Conservation (phyloP, 2,113 vertebrate species). For the Crotalus tigris region DNA sequence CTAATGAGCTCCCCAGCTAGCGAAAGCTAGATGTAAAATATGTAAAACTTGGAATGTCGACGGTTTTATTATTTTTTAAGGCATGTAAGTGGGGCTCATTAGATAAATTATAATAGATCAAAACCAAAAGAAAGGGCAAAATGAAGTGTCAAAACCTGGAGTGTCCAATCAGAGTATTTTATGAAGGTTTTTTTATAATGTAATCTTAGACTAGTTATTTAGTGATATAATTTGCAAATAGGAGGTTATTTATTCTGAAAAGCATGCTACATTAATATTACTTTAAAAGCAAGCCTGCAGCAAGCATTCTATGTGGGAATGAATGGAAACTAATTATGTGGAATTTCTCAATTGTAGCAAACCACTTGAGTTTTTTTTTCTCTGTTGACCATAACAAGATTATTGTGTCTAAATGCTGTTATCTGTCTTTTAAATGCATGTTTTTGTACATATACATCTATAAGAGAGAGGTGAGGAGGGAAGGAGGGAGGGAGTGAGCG, state of each 20-base stretch:
- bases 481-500: not conserved
- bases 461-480: not conserved
- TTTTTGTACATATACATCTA: not conserved
- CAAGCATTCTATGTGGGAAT: conserved; percentile 17
- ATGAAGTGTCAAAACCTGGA: conserved; percentile 51
- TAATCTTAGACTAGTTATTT: conserved; percentile 42
- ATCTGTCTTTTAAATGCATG: conserved; percentile 1
- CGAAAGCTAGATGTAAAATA: conserved; percentile 57
- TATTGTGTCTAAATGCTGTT: conserved; percentile 14
- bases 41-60: conserved; percentile 55
- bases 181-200: conserved; percentile 39
- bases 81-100: conserved; percentile 42
- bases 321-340: conserved; percentile 20
- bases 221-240: conserved; percentile 49
- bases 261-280: conserved; percentile 29
- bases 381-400: conserved; percentile 10
- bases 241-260: conserved; percentile 39
- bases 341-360: not conserved
- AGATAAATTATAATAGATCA: conserved; percentile 50
- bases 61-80: conserved; percentile 28
- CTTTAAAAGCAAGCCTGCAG: conserved; percentile 10
- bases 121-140: conserved; percentile 52
- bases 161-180: conserved; percentile 53
- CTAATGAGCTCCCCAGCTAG: conserved; percentile 65
- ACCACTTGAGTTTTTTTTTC: not conserved